A percentile compares a stretch with the other conserved stretches of the same genome.
phyloP scores from a whole-genome alignment of 37 sponge, comb jelly and placozoan genomes.

The Spongilla lacustris region DNA sequence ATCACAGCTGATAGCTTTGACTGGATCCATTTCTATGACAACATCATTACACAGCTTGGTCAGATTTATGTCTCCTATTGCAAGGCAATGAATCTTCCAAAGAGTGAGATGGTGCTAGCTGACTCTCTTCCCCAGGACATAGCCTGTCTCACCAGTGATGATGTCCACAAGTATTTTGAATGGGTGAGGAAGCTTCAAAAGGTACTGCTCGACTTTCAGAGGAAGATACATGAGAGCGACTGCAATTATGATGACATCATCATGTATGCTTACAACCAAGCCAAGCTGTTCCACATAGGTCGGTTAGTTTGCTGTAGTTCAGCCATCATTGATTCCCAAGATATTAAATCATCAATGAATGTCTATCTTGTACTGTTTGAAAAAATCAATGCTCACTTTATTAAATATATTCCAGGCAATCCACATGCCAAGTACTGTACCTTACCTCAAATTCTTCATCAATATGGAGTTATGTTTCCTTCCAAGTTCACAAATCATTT shows the following conservation, averaged over 20 bases:
- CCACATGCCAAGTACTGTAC: conserved; percentile 8
- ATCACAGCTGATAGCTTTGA: conserved; percentile 24
- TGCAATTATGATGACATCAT: conserved; percentile 67
- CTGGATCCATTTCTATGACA: conserved; percentile 34
- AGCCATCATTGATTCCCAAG: too few species aligned
- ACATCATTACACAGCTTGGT: conserved; percentile 32
- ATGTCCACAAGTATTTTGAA: conserved; percentile 48
- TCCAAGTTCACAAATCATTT: conserved; percentile 8
- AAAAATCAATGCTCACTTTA: too few species aligned
- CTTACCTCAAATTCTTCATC: conserved; percentile 27
- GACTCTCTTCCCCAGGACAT: conserved; percentile 17
- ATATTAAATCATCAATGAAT: too few species aligned
- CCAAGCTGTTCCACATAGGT: conserved; percentile 14
- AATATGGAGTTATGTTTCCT: conserved; percentile 51
- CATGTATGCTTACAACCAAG: conserved; percentile 34
- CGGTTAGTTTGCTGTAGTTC: neutral
- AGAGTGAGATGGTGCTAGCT: conserved; percentile 3
- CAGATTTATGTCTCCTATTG: conserved; percentile 39
- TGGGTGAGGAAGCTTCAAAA: conserved; percentile 51
- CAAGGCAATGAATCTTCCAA: conserved; percentile 13
- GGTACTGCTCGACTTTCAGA: conserved; percentile 38
- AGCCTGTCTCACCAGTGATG: neutral
- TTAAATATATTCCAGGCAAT: too few species aligned
- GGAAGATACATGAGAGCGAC: conserved; percentile 10
- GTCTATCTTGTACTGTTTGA: too few species aligned